Percentiles rank a stretch among this genome's conserved stretches.
These are phyloP conservation scores for Carposina sasakii DNA, from an alignment of 1,140 invertebrate genomes.

Conservation along the genomic window DNA sequence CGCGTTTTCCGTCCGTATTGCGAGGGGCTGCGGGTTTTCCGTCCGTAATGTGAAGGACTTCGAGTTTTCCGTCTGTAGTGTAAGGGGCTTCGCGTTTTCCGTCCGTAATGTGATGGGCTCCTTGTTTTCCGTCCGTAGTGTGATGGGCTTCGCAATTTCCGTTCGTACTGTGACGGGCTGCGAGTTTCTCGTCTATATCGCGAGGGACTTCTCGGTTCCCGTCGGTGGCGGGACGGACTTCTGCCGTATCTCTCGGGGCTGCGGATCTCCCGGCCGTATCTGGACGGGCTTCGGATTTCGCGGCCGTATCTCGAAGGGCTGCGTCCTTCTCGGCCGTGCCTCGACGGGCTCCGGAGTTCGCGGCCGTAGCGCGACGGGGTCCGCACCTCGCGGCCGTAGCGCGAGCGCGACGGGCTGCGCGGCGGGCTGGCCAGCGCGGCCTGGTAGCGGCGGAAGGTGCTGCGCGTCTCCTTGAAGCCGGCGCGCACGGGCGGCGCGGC, in stretches of 20 bases:
- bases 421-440: constrained; percentile 30
- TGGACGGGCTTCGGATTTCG: too few relatives aligned
- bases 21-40: neutral
- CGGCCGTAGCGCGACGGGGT: neutral
- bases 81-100: constrained; percentile 13
- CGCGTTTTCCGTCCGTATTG: constrained; percentile 14
- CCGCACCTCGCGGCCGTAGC: neutral
- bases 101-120: neutral
- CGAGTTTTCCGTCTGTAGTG: constrained; percentile 2
- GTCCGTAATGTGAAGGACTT: neutral
- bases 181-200: constrained; percentile 4
- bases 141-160: neutral
- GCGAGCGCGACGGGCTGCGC: constrained; percentile 12
- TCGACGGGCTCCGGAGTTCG: constrained; percentile 1
- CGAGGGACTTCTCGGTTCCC: neutral
- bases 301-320: too few relatives aligned
- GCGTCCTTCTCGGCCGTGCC: constrained; percentile 22
- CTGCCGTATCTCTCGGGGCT: too few relatives aligned
- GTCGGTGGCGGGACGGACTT: too few relatives aligned
- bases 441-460: constrained; percentile 58
- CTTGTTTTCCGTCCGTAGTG: neutral
- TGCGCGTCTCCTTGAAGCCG: constrained; percentile 62
- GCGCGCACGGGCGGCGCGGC: constrained; percentile 29
- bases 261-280: too few relatives aligned
- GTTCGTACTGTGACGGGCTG: constrained; percentile 4